Conservation (phyloP, 2,113 vertebrate species). For the Macrotus californicus region DNA sequence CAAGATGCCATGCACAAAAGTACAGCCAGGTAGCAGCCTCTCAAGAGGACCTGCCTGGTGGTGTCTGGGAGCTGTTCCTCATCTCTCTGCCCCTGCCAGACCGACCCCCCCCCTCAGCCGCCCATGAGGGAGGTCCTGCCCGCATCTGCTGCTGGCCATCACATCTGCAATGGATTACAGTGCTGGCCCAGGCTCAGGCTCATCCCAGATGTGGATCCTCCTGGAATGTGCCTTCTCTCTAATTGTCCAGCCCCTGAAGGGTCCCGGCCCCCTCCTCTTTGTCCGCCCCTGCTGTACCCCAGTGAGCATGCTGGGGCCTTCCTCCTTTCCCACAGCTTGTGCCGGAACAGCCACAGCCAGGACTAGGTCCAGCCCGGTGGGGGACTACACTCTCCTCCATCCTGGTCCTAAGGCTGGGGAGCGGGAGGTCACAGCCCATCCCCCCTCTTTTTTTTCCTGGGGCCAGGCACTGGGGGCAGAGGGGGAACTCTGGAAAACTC, state of each 20-base stretch:
- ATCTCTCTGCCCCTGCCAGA: neutral
- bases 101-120: neutral
- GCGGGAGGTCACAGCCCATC: constrained; percentile 33
- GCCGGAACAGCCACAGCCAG: constrained; percentile 52
- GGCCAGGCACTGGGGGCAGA: constrained; percentile 36
- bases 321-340: constrained; percentile 63
- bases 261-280: neutral
- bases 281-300: constrained; percentile 35
- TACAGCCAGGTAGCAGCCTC: constrained; percentile 36
- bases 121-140: constrained; percentile 59
- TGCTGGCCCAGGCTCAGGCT: constrained; percentile 62
- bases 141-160: constrained; percentile 66
- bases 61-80: constrained; percentile 32
- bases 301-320: constrained; percentile 24
- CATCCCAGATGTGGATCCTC: constrained; percentile 74
- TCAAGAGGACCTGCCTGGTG: constrained; percentile 4
- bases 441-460: neutral
- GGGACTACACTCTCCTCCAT: constrained; percentile 29
- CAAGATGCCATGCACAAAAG: neutral
- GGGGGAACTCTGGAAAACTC: constrained; percentile 67
- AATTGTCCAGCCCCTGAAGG: constrained; percentile 63
- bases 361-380: constrained; percentile 42
- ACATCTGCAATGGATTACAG: constrained; percentile 76
- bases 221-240: constrained; percentile 69
- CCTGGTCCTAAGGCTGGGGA: neutral